These are phyloP conservation scores for Microctenopoma lineatum DNA, from an alignment of 2,797 vertebrate species.

Conservation along the genomic window DNA sequence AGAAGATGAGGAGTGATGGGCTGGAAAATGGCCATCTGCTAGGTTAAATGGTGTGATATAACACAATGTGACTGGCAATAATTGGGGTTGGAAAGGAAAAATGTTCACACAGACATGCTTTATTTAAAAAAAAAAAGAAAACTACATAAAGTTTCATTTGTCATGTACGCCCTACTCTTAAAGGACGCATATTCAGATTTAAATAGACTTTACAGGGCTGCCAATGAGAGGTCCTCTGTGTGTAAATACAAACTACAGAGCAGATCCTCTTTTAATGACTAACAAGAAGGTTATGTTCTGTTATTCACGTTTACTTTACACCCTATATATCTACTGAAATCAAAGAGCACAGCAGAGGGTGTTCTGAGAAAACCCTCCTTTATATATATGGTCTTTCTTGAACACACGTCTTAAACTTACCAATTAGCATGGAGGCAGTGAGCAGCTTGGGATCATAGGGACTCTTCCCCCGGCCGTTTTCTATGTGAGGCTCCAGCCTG, in stretches of 20 bases:
- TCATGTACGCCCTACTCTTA: slow-evolving; percentile 45
- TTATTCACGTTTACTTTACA: slow-evolving; percentile 57
- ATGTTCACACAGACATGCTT: slow-evolving; percentile 32
- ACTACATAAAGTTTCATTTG: slow-evolving; percentile 52
- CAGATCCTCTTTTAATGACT: slow-evolving; percentile 59
- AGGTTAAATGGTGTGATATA: slow-evolving; percentile 69
- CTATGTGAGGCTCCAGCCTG: slow-evolving; percentile 89
- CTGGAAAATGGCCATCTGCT: slow-evolving; percentile 80
- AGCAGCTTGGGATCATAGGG: slow-evolving; percentile 96
- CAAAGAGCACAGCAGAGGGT: slow-evolving; percentile 58
- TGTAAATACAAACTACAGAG: slow-evolving; percentile 63
- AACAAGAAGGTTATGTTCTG: slow-evolving; percentile 47
- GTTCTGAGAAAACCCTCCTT: slow-evolving; percentile 43
- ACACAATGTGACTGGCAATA: slow-evolving; percentile 66
- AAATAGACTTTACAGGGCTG: slow-evolving; percentile 71
- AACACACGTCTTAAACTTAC: slow-evolving; percentile 77
- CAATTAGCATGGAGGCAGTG: slow-evolving; percentile 95
- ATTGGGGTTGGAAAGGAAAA: slow-evolving; percentile 51
- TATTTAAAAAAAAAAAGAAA: slow-evolving; percentile 50
- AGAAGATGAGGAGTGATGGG: slow-evolving; percentile 69
- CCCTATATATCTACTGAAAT: slow-evolving; percentile 46
- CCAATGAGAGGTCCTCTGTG: slow-evolving; percentile 65
- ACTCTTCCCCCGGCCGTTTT: slow-evolving; percentile 97
- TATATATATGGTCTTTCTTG: slow-evolving; percentile 50
- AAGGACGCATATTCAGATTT: slow-evolving; percentile 31